Conservation (phyloP, 2,113 vertebrate species). For the Gallinago jamesoni region DNA sequence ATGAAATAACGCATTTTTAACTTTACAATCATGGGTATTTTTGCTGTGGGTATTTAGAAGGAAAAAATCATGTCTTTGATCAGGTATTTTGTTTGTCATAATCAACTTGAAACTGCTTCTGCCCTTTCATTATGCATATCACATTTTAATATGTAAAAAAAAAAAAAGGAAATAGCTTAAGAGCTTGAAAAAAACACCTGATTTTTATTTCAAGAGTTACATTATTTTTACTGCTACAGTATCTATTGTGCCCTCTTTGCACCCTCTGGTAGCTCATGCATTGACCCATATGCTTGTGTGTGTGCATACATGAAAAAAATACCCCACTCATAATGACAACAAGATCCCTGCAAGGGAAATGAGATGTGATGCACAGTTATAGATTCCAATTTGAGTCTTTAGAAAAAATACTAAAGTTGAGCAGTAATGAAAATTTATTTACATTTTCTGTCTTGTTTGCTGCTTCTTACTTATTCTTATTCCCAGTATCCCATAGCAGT, state of each 20-base stretch:
- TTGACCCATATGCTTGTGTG: fast-evolving
- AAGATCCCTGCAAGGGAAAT: background rate
- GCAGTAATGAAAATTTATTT: background rate
- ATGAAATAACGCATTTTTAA: background rate
- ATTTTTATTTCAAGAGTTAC: background rate
- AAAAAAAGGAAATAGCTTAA: background rate
- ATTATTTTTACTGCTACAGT: background rate
- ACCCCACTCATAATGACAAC: fast-evolving
- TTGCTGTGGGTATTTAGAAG: background rate
- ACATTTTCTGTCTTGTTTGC: background rate
- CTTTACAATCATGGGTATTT: background rate
- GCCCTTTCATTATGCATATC: background rate
- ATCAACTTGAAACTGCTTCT: background rate
- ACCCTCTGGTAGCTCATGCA: background rate
- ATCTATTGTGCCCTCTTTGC: background rate
- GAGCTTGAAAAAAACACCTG: background rate
- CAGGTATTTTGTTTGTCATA: background rate
- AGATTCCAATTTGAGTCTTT: background rate
- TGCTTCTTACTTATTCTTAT: background rate
- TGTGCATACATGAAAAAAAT: background rate
- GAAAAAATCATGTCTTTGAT: background rate
- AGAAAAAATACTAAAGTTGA: background rate
- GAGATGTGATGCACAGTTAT: background rate
- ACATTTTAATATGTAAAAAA: background rate
- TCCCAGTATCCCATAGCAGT: background rate